Evolutionary conservation across 2,797 vertebrate genomes (phyloP), one percentile per base, ranked within the genome.

Genomic region (Poliocrania exsul): DNA sequence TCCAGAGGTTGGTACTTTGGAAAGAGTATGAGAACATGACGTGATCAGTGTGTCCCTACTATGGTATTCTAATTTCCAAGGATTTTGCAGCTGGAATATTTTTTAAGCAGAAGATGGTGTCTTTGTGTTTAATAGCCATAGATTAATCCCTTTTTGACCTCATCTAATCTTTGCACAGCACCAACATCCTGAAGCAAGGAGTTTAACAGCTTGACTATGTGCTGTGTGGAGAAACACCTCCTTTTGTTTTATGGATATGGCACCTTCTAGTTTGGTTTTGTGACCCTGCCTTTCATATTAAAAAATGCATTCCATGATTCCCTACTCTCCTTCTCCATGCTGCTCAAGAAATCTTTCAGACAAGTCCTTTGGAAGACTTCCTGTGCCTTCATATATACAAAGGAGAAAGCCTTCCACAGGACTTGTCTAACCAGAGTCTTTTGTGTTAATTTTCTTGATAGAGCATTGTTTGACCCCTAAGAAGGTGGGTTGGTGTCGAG

Each of bases 401-500:
- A 83, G 15, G 38, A 71, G 16, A 33, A 82, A 46, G 12, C 31
- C 38, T 83, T 71, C 24, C 51, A 46, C 51, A 78, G 58, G 25
- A 37, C 23, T 35, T 65, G 5, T 3, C 53, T 93, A 84, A 92
- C 21, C 28, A 69, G 35, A 62, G 16, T 10, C 54, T 90, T 81
- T 69, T 75, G 8, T 85, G 33, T 61, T 70, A 37, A 90, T 33
- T 78, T 92, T 79, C 46, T 91, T 56, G 16, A 24, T 0, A 99
- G 99, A 99, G 72, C 98, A 99, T 85, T 99, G 99, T 88, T 98
- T 99, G 87, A 97, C 95, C 69, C 98, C 99, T 8, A 98, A 82
- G 94, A 99, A 99, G 94, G 50, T 98, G 8, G 99, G 99, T 10
- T 98, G 98, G 16, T 99, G 99, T 73, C 98, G 99, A 0, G 98